Percentiles rank a stretch among this genome's conserved stretches.
phyloP scores from a whole-genome alignment of 2,113 vertebrate genomes.

The Malurus cyaneus region DNA sequence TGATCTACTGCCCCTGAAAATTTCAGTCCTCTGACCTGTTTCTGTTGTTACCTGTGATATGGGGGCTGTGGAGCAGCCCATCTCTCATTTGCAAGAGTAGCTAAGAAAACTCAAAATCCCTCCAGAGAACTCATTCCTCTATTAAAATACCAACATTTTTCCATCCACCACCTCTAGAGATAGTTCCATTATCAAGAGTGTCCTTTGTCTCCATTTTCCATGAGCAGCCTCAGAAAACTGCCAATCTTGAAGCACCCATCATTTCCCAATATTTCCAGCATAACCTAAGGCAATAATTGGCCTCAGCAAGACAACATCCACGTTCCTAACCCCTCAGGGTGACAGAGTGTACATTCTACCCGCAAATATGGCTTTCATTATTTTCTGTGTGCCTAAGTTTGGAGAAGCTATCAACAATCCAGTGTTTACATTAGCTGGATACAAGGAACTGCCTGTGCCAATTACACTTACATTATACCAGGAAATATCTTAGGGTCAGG shows the following conservation, averaged over 20 bases:
- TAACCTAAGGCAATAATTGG: background rate
- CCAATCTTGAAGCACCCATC: background rate
- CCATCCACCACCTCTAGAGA: background rate
- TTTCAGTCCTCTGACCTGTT: background rate
- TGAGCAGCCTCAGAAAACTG: background rate
- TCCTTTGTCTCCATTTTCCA: background rate
- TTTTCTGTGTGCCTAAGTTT: background rate
- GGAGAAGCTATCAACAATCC: background rate
- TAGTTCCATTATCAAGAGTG: background rate
- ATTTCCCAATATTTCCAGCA: background rate
- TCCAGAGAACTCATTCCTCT: background rate
- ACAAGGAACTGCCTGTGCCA: background rate
- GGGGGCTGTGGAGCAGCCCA: background rate
- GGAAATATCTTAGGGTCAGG: background rate
- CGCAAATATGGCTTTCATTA: background rate
- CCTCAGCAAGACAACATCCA: background rate
- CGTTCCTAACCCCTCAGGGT: accelerated
- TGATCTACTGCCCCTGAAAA: background rate
- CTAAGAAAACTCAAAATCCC: background rate
- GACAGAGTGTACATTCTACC: background rate
- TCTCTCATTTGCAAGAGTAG: background rate
- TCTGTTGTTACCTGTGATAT: background rate
- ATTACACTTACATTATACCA: background rate
- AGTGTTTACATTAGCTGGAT: background rate
- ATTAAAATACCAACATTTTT: background rate